Conservation (phyloP, 2,888 invertebrate species). For the Acronicta leporina region DNA sequence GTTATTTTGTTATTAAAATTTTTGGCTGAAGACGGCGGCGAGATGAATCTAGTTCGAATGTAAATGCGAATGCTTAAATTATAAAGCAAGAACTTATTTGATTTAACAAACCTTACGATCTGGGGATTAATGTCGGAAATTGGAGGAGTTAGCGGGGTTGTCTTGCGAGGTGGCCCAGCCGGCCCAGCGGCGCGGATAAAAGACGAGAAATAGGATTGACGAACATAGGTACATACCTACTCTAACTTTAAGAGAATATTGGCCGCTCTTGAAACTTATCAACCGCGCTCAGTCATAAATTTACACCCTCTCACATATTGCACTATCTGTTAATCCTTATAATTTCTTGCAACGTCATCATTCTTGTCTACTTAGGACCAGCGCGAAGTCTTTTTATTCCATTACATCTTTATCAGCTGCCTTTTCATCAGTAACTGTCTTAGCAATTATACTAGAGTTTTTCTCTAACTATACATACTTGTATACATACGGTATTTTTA, state of each 20-base stretch:
- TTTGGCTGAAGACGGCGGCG: slow-evolving; percentile 78
- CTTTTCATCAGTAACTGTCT: no score
- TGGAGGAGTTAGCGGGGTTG: slow-evolving; percentile 67
- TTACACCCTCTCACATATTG: slow-evolving; percentile 19
- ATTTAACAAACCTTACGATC: slow-evolving; percentile 84
- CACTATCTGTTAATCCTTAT: neutral
- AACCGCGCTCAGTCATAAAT: slow-evolving; percentile 47
- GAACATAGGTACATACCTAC: slow-evolving; percentile 48
- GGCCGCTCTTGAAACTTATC: slow-evolving; percentile 54
- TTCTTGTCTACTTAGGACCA: no score
- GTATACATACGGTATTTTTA: no score
- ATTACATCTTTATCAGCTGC: no score
- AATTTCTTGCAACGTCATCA: neutral
- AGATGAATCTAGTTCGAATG: slow-evolving; percentile 83
- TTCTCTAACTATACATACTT: no score
- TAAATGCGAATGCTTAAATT: slow-evolving; percentile 85
- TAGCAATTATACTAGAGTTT: no score
- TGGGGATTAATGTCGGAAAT: slow-evolving; percentile 82
- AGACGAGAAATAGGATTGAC: slow-evolving; percentile 61
- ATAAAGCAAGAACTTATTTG: slow-evolving; percentile 86
- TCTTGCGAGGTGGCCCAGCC: slow-evolving; percentile 44
- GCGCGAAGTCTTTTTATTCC: no score
- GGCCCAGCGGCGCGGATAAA: slow-evolving; percentile 45
- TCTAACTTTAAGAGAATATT: slow-evolving; percentile 46
- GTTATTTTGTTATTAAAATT: slow-evolving; percentile 89